Percentiles rank a stretch among this genome's conserved stretches.
Conservation (phyloP, 1,140 invertebrate genomes). For the Drosophila nikananu region DNA sequence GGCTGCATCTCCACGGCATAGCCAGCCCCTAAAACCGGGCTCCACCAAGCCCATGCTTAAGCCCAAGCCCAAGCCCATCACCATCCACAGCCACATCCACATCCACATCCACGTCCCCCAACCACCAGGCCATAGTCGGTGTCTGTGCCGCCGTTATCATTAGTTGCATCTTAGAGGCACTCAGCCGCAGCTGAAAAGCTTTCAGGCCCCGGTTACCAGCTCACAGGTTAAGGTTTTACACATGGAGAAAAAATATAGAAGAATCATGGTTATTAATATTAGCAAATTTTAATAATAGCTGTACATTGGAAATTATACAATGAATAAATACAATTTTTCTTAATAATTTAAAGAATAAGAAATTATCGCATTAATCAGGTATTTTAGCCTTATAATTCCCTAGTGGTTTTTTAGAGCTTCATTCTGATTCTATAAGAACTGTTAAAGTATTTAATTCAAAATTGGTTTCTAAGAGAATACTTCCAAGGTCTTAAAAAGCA, state of each 20-base stretch:
- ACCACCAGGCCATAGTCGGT: slow-evolving; percentile 20
- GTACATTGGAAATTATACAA: too few relatives aligned
- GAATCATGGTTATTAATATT: too few relatives aligned
- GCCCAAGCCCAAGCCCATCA: slow-evolving; percentile 8
- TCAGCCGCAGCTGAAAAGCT: slow-evolving; percentile 79
- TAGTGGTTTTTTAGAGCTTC: not conserved
- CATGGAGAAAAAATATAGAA: not conserved
- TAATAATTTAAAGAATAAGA: not conserved
- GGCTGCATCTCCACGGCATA: slow-evolving; percentile 33
- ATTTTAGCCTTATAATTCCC: too few relatives aligned
- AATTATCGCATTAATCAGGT: not conserved
- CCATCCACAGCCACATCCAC: slow-evolving; percentile 14
- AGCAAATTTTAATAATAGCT: not conserved
- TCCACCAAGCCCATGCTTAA: slow-evolving; percentile 16
- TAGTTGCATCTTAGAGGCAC: slow-evolving; percentile 84
- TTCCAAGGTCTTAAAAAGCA: too few relatives aligned
- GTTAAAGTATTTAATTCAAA: not conserved
- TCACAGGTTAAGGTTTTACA: slow-evolving; percentile 13
- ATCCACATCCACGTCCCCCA: slow-evolving; percentile 14
- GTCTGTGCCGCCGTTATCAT: slow-evolving; percentile 72
- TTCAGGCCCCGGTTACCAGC: slow-evolving; percentile 40
- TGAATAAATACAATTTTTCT: too few relatives aligned
- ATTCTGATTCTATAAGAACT: not conserved
- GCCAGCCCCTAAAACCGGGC: slow-evolving; percentile 41
- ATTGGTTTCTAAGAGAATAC: too few relatives aligned